Percentiles rank a stretch among this genome's conserved stretches.
Conservation (phyloP, 2,113 vertebrate genomes). For the Hippocampus abdominalis region DNA sequence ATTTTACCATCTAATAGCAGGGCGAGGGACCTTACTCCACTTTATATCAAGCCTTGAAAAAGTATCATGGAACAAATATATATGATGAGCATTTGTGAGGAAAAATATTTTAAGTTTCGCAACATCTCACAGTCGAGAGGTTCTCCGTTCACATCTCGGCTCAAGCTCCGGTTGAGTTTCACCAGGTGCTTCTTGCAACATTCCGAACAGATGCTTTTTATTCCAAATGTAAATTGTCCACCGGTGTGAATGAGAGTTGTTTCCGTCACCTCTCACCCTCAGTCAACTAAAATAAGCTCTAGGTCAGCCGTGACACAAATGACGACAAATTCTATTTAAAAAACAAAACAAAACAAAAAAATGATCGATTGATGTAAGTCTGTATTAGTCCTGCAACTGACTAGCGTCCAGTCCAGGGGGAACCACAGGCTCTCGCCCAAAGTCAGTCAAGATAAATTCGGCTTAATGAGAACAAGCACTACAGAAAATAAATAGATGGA, state of each 20-base stretch:
- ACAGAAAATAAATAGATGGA: background rate
- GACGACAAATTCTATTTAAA: too few species aligned
- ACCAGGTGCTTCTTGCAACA: background rate
- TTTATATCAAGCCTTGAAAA: background rate
- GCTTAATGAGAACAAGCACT: background rate
- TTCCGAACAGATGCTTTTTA: background rate
- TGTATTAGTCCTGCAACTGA: too few species aligned
- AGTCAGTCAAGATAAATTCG: background rate
- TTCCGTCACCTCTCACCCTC: too few species aligned
- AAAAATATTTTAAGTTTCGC: background rate
- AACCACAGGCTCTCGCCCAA: background rate
- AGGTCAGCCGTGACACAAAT: too few species aligned
- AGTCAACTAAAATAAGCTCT: too few species aligned
- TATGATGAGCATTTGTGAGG: background rate
- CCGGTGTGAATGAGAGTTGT: background rate
- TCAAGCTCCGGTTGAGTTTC: background rate
- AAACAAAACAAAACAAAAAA: too few species aligned
- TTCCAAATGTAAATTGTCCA: background rate
- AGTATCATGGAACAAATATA: background rate
- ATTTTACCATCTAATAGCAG: background rate
- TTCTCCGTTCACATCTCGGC: background rate
- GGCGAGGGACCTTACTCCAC: background rate
- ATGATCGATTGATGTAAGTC: too few species aligned
- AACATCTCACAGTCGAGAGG: background rate
- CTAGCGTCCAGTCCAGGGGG: background rate